Percentiles rank a stretch among this genome's conserved stretches.
phyloP scores from a whole-genome alignment of 1,140 invertebrate genomes.

The Drosophila serrata region DNA sequence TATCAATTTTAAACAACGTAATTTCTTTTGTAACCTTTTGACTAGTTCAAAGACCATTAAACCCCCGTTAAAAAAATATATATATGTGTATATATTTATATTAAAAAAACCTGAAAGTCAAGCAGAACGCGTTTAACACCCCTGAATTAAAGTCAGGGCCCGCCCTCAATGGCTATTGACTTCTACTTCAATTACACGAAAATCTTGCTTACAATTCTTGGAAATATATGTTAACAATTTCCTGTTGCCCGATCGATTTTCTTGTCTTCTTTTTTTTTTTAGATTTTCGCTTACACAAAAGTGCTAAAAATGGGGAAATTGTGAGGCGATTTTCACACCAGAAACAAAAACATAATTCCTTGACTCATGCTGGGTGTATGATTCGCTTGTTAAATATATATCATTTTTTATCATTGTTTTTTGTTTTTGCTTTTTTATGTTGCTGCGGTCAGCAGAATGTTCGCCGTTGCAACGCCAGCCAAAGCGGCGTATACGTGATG shows the following conservation, averaged over 20 bases:
- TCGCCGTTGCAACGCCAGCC: conserved; percentile 44
- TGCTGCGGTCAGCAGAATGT: conserved; percentile 50
- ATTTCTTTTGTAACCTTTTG: conserved; percentile 8
- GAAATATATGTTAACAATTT: conserved; percentile 74
- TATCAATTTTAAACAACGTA: conserved; percentile 3
- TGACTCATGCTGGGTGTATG: conserved; percentile 62
- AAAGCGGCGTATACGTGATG: conserved; percentile 72
- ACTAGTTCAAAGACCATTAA: conserved; percentile 50
- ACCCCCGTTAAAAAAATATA: conserved; percentile 5
- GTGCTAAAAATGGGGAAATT: conserved; percentile 46
- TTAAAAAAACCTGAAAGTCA: conserved; percentile 8
- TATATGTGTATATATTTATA: too few species aligned
- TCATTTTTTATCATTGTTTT: conserved; percentile 16
- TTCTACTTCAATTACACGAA: conserved; percentile 31
- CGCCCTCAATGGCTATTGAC: conserved; percentile 61
- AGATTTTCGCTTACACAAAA: conserved; percentile 64
- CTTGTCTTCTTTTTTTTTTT: too few species aligned
- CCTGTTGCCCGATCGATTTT: conserved; percentile 61
- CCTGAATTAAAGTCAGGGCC: conserved; percentile 16
- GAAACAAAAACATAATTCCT: conserved; percentile 49
- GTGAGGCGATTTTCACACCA: conserved; percentile 72
- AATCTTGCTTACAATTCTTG: conserved; percentile 53
- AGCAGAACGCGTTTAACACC: conserved; percentile 49
- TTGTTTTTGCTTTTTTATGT: too few species aligned
- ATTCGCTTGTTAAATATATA: conserved; percentile 22